Evolutionary conservation across 2,888 invertebrate genomes (phyloP), one percentile per base, ranked within the genome.

Genomic region (Gonocerus acuteangulatus): DNA sequence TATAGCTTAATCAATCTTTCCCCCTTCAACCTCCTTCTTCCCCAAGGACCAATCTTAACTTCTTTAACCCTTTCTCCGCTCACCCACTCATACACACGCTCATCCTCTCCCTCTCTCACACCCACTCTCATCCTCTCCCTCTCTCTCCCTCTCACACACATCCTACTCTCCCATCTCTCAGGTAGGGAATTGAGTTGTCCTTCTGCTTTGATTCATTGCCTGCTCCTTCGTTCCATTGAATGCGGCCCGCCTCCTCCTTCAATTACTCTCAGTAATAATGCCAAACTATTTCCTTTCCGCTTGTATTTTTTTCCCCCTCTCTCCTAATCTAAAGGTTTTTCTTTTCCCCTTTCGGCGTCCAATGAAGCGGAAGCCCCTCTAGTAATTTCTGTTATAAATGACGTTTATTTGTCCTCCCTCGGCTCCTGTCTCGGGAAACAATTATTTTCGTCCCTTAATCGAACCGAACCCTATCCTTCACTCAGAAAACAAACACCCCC

Each of bases 301-400:
- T 23, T 56, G 52, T 64, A 27, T 61, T 45, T 62, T 48, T 56
- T 32, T 60, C 62, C 49, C 60, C 60, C 62, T 23, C 44, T 16
- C 27, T 60, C 48, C 49, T 42, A 22, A 52, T 63, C 62, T 45
- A 42, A 39, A 54, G 60, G 45, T 52, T 58, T 64, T 36, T 51
- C 42, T 42, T 58, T 36, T 16, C 60, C 51, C 60, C n/a, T n/a
- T n/a, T n/a, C n/a, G n/a, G n/a, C n/a, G n/a, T n/a, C n/a, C n/a
- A n/a, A n/a, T n/a, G n/a, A n/a, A n/a, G n/a, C n/a, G n/a, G n/a
- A n/a, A n/a, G n/a, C n/a, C n/a, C n/a, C n/a, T n/a, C n/a, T n/a
- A n/a, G n/a, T n/a, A n/a, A n/a, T n/a, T n/a, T n/a, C n/a, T n/a
- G n/a, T n/a, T n/a, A n/a, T n/a, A n/a, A n/a, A n/a, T n/a, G n/a